Evolutionary conservation across 2,888 invertebrate genomes (phyloP), one percentile per base, ranked within the genome.

Genomic region (Agrochola circellaris): DNA sequence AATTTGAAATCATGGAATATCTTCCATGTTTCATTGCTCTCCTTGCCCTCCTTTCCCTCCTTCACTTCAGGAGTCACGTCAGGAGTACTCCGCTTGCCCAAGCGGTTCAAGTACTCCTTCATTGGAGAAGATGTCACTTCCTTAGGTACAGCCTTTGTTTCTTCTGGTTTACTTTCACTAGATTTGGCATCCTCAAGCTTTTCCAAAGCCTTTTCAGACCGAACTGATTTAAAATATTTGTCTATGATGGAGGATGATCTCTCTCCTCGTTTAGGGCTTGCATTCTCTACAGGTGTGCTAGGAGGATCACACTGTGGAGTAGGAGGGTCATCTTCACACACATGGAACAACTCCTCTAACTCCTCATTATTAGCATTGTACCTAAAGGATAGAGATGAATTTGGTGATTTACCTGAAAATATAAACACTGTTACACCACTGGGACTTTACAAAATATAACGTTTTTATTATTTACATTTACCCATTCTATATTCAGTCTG

Each of bases 301-400:
- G 95, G 94, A 54, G 93, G 93, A 20, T 97, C 96, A 89, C 92
- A 90, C 76, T 97, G 97, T 0, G 97, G 96, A 17, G 97, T 95
- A 1, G 95, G 94, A 17, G 94, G 95, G 84, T 97, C 97, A 91
- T 97, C 97, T 60, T 97, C 97, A 90, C 98, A 98, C 67, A 97
- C 97, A 73, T 97, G 97, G 89, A 97, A 97, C 20, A 98, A 90
- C 90, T 98, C 98, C 89, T 98, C 98, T 73, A 98, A 92, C 92
- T 98, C 98, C 89, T 98, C 98, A 90, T 98, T 98, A 88, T 97
- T 98, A n/a, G 98, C 98, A 95, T 98, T 98, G 90, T 98, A 98
- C 90, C 98, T 97, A 88, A 98, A 97, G 13, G 98, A 97, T 75
- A 97, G 93, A 51, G 97, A 95, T 65, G 97, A 92, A 83, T 93